Conservation (phyloP, 2,113 vertebrate species). For the Rhinolophus ferrumequinum region DNA sequence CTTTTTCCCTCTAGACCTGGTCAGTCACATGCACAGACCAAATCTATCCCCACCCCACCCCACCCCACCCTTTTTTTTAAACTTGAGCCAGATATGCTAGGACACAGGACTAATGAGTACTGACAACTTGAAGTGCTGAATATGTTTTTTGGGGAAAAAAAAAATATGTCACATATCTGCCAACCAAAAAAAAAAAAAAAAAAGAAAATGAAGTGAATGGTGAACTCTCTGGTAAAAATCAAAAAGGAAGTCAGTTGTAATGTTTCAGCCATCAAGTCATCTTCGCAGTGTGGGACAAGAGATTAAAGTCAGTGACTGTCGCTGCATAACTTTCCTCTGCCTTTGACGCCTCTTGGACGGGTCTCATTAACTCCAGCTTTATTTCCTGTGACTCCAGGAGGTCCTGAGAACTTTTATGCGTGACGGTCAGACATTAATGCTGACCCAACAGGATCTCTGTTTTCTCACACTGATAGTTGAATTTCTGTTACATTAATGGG, state of each 20-base stretch:
- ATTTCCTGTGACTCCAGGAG: not conserved
- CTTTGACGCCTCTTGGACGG: not conserved
- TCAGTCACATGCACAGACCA: not conserved
- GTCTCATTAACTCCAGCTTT: not conserved
- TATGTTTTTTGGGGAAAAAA: not conserved
- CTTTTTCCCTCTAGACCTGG: not conserved
- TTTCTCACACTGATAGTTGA: conserved; percentile 30
- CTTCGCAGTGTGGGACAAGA: not conserved
- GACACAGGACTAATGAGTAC: conserved; percentile 6
- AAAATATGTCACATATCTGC: conserved; percentile 56
- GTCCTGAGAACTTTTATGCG: not conserved
- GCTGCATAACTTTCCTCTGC: not conserved
- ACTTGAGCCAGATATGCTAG: conserved; percentile 32
- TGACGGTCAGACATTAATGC: not conserved
- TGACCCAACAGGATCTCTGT: not conserved
- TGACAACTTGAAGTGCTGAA: conserved; percentile 6
- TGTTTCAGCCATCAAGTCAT: not conserved
- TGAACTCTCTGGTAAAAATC: conserved; percentile 45
- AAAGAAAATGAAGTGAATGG: not conserved
- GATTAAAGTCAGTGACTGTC: not conserved
- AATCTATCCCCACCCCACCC: not conserved
- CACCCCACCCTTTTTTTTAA: not conserved
- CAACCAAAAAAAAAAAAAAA: conserved; percentile 28
- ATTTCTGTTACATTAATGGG: not conserved
- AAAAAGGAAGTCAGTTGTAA: conserved; percentile 42